Conservation (phyloP, 2,888 invertebrate genomes). For the Theretra japonica region DNA sequence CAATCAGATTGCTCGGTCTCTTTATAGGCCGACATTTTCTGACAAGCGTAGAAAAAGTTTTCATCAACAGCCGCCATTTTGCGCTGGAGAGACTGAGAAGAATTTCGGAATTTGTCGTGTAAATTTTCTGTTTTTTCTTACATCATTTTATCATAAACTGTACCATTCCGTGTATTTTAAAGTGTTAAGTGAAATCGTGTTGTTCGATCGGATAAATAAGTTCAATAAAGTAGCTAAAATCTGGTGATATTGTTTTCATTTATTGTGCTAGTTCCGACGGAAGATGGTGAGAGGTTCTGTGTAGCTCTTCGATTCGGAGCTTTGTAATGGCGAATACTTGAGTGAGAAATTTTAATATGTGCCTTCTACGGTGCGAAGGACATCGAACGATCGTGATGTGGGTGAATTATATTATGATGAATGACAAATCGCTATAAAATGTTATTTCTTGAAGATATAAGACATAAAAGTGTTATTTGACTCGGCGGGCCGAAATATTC, state of each 20-base stretch:
- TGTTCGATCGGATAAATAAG: conserved; percentile 77
- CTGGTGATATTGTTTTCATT: conserved; percentile 87
- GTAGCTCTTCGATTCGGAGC: conserved; percentile 88
- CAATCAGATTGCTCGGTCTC: conserved; percentile 74
- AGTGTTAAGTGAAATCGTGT: conserved; percentile 84
- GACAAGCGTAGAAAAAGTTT: conserved; percentile 98
- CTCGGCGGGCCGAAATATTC: conserved; percentile 85
- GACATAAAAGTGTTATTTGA: conserved; percentile 84
- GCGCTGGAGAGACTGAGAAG: conserved; percentile 91
- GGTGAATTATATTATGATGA: conserved; percentile 85
- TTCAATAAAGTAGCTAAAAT: conserved; percentile 79
- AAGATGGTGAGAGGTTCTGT: conserved; percentile 90
- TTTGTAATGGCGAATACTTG: conserved; percentile 93
- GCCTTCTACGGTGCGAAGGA: conserved; percentile 90
- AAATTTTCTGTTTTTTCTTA: conserved; percentile 87
- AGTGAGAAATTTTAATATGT: conserved; percentile 89
- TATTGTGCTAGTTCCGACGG: conserved; percentile 89
- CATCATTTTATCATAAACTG: conserved; percentile 84
- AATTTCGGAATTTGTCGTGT: conserved; percentile 90
- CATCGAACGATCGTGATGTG: conserved; percentile 88
- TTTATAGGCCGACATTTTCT: conserved; percentile 87
- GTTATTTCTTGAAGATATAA: conserved; percentile 82
- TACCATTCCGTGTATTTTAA: conserved; percentile 86
- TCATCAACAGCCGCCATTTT: conserved; percentile 98
- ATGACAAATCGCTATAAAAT: conserved; percentile 83